Evolutionary conservation across 2,888 invertebrate species (phyloP).

Genomic region (Apamea crenata): DNA sequence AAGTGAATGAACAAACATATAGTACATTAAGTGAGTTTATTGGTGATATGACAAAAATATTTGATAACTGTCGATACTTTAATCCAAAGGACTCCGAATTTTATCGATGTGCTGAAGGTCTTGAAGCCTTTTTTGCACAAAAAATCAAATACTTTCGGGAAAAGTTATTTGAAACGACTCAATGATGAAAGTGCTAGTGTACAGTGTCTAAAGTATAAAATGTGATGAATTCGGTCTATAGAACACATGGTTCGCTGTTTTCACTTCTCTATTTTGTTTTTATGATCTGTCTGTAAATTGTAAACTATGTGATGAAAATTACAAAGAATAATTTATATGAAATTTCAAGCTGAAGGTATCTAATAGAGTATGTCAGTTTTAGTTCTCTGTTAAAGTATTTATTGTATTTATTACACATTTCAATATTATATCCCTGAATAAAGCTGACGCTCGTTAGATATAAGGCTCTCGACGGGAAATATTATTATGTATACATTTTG

Average conservation of each 20-base stretch:
- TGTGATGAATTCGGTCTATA: slow-evolving; percentile 63
- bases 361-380: slow-evolving; percentile 80
- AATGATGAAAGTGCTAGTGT: slow-evolving; percentile 86
- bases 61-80: slow-evolving; percentile 99
- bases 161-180: slow-evolving; percentile 93
- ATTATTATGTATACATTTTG: slow-evolving; percentile 83
- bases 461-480: slow-evolving; percentile 78
- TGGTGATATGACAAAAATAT: slow-evolving; percentile 99
- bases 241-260: slow-evolving; percentile 61
- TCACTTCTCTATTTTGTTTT: slow-evolving; percentile 71
- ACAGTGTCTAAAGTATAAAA: slow-evolving; percentile 72
- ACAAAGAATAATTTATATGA: slow-evolving; percentile 84
- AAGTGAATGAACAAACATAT: slow-evolving; percentile 95
- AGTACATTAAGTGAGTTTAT: slow-evolving; percentile 98
- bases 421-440: slow-evolving; percentile 75
- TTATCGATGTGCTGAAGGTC: slow-evolving; percentile 98
- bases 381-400: slow-evolving; percentile 85
- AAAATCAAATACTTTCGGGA: slow-evolving; percentile 97
- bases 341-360: slow-evolving; percentile 73
- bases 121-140: slow-evolving; percentile 98
- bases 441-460: slow-evolving; percentile 81
- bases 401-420: slow-evolving; percentile 88
- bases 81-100: slow-evolving; percentile 98
- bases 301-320: slow-evolving; percentile 86
- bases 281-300: slow-evolving; percentile 86